phyloP scores from a whole-genome alignment of 2,888 invertebrate species.

The Phragmatobia fuliginosa region DNA sequence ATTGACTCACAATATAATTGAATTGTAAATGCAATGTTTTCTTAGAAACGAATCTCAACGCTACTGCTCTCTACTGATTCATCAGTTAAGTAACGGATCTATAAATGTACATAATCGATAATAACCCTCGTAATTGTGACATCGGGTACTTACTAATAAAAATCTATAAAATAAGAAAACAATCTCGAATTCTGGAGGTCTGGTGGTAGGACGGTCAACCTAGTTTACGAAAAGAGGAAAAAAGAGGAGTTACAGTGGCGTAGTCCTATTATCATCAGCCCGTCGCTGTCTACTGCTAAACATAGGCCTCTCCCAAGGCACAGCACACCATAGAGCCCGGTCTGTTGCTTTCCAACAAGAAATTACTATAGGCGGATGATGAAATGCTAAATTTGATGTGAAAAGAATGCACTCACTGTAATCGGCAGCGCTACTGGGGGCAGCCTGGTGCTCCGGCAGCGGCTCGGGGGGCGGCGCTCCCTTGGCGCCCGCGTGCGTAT shows the following conservation, averaged over 20 bases:
- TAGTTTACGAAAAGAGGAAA: too few relatives aligned
- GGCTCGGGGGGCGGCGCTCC: slow-evolving; percentile 83
- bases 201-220: too few relatives aligned
- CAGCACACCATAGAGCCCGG: too few relatives aligned
- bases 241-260: background rate
- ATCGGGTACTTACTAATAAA: background rate
- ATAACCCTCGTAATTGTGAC: background rate
- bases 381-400: background rate
- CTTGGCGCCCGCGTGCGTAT: slow-evolving; percentile 78
- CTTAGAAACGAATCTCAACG: background rate
- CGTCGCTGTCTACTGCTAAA: too few relatives aligned
- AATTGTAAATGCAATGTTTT: slow-evolving; percentile 10
- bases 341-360: too few relatives aligned
- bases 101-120: background rate
- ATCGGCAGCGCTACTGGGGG: slow-evolving; percentile 45
- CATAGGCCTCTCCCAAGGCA: too few relatives aligned
- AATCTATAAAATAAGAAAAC: too few relatives aligned
- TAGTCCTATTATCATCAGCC: too few relatives aligned
- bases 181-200: too few relatives aligned
- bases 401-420: slow-evolving; percentile 39
- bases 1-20: slow-evolving; percentile 13
- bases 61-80: slow-evolving; percentile 1
- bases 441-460: slow-evolving; percentile 74
- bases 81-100: background rate
- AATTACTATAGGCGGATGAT: too few relatives aligned